These are phyloP conservation scores for Mylabris phalerata DNA, from an alignment of 1,140 invertebrate species.

Conservation along the genomic window DNA sequence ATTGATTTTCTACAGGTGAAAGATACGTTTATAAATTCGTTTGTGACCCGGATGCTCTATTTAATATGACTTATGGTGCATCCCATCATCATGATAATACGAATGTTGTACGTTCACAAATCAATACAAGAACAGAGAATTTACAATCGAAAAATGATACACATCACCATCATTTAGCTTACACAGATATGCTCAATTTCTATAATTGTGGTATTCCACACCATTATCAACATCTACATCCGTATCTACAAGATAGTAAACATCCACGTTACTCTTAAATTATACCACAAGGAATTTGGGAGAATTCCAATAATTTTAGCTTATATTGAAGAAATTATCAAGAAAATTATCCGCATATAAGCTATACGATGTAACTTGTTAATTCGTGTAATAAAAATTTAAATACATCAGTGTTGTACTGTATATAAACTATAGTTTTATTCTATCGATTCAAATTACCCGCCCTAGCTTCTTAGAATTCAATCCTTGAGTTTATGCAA, in stretches of 20 bases:
- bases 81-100: slow-evolving; percentile 17
- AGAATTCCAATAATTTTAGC: too few species aligned
- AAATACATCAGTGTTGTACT: background rate
- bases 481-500: too few species aligned
- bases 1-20: slow-evolving; percentile 55
- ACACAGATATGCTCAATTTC: slow-evolving; percentile 42
- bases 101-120: slow-evolving; percentile 11
- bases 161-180: slow-evolving; percentile 40
- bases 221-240: slow-evolving; percentile 40
- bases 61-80: slow-evolving; percentile 70
- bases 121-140: slow-evolving; percentile 25
- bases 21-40: slow-evolving; percentile 95
- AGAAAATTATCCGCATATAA: background rate
- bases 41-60: slow-evolving; percentile 87
- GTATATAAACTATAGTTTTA: background rate
- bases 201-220: slow-evolving; percentile 41
- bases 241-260: slow-evolving; percentile 36
- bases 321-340: too few species aligned
- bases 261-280: slow-evolving; percentile 22
- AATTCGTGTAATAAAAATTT: background rate
- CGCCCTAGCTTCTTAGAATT: too few species aligned
- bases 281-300: too few species aligned
- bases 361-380: background rate
- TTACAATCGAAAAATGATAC: slow-evolving; percentile 32
- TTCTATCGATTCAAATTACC: background rate